Conservation (phyloP, 23 tunicate genomes). For the Ciona savignyi region DNA sequence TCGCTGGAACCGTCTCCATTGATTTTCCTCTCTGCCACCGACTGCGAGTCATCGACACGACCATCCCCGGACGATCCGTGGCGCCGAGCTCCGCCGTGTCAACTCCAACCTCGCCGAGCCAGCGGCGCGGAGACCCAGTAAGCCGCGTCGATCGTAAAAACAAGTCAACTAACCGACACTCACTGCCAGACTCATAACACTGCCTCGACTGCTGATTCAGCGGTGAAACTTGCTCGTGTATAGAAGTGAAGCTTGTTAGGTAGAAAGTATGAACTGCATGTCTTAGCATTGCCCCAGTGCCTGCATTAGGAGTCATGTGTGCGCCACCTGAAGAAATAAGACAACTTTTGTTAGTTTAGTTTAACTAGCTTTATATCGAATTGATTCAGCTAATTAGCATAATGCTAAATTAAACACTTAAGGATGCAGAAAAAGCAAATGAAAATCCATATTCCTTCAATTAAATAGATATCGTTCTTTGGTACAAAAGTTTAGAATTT, state of each 20-base stretch:
- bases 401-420: too few species aligned
- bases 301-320: not conserved
- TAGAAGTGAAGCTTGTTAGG: not conserved
- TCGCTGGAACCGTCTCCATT: not conserved
- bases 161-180: not conserved
- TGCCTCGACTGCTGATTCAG: not conserved
- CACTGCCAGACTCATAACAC: not conserved
- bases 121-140: not conserved
- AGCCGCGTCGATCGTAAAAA: not conserved
- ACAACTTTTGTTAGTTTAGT: too few species aligned
- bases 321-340: too few species aligned
- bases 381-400: too few species aligned
- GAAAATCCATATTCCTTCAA: too few species aligned
- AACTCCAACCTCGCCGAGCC: conserved; percentile 14
- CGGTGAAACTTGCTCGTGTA: not conserved
- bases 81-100: conserved; percentile 50
- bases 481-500: too few species aligned
- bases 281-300: not conserved
- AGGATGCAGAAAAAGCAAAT: too few species aligned
- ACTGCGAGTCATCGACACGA: conserved; percentile 16
- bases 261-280: too few species aligned
- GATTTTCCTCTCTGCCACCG: conserved; percentile 5
- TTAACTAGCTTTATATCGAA: too few species aligned
- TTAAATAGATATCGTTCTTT: too few species aligned
- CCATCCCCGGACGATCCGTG: conserved; percentile 41